A percentile compares a stretch with the other conserved stretches of the same genome.
Conservation (phyloP, 2,113 vertebrate genomes). For the Orycteropus afer region DNA sequence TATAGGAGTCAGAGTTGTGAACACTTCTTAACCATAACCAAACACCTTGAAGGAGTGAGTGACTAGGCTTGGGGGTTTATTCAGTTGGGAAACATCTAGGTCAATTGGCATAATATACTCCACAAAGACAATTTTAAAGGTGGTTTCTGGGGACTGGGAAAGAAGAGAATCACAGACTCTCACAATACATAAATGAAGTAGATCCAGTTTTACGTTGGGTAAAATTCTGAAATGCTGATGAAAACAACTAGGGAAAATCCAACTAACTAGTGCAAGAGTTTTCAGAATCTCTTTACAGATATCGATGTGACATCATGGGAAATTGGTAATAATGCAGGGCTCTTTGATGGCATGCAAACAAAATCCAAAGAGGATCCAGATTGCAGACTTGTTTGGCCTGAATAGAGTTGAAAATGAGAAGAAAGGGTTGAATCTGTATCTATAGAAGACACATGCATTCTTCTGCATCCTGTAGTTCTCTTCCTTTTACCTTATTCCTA, state of each 20-base stretch:
- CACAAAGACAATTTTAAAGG: neutral
- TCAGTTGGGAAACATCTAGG: too few species aligned
- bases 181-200: neutral
- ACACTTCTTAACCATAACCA: too few species aligned
- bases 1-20: too few species aligned
- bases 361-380: neutral
- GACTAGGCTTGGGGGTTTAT: too few species aligned
- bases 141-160: neutral
- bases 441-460: neutral
- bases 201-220: neutral
- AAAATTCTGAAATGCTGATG: neutral
- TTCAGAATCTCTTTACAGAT: neutral
- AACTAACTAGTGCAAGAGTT: neutral
- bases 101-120: too few species aligned
- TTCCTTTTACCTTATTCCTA: accelerated
- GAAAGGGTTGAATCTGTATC: neutral
- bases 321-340: neutral
- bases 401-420: neutral
- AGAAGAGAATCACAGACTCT: neutral
- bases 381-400: too few species aligned
- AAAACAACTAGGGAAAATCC: neutral
- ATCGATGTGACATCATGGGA: accelerated
- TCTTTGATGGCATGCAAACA: neutral
- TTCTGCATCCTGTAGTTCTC: neutral
- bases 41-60: too few species aligned